Conservation (phyloP, 2,888 invertebrate species). For the Sipha maydis region DNA sequence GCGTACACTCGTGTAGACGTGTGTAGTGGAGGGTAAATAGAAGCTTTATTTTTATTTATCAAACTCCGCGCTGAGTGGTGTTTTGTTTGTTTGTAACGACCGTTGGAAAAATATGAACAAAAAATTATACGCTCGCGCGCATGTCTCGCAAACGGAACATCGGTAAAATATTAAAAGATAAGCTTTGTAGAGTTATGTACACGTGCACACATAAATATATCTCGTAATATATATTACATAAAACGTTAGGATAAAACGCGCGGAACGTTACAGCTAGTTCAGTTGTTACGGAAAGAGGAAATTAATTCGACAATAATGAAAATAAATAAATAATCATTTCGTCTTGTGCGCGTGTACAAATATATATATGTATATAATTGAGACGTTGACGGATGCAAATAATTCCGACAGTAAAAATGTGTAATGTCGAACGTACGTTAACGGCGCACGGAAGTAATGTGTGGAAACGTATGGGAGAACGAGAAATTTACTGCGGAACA, state of each 20-base stretch:
- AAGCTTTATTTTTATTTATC: neutral
- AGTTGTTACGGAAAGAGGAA: neutral
- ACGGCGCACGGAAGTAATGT: slow-evolving; percentile 7
- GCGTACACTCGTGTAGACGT: neutral
- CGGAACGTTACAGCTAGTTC: neutral
- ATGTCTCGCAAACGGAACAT: neutral
- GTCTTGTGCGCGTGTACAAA: neutral
- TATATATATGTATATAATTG: neutral
- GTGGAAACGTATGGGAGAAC: neutral
- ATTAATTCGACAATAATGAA: neutral
- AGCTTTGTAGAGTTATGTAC: neutral
- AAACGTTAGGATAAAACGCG: neutral
- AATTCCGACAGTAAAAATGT: slow-evolving; percentile 40
- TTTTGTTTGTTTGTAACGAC: neutral
- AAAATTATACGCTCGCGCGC: neutral
- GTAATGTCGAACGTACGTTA: slow-evolving; percentile 30
- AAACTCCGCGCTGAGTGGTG: neutral
- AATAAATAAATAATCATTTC: neutral
- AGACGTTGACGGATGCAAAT: neutral
- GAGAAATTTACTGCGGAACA: slow-evolving; percentile 47
- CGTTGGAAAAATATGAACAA: neutral
- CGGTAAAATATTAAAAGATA: neutral
- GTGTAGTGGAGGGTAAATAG: neutral
- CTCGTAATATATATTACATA: no score
- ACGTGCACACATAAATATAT: no score